Base-by-base conservation (phyloP, 2,797 vertebrate species). In the Anguilla obscura region DNA sequence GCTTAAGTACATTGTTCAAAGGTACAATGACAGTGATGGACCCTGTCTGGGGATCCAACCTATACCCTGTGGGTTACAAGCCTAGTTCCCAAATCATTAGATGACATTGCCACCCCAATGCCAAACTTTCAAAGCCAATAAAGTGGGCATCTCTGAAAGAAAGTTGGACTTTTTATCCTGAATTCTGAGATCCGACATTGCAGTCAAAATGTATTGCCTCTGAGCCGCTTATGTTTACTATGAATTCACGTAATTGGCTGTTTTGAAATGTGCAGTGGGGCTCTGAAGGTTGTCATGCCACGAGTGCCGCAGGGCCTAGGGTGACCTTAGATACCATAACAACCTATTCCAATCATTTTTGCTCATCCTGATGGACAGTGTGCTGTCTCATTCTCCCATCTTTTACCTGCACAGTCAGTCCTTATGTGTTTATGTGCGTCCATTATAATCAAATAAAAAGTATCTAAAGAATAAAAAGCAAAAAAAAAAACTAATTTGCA, bases 241-340 rank as follows among this genome's bases (percentile, higher is more conserved):
- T 88, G 69, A 91, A 89, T 90, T 89, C 89, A 91, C 88, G 90
- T 91, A 89, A 93, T 93, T 93, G 85, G 89, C 89, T 91, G 86
- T 92, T 91, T 92, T 90, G 91, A 92, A 90, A 92, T 90, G 89
- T 92, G 92, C 91, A 91, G 89, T 92, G 89, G 92, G 90, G 90
- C 88, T 79, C 83, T 85, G 30, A 69, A 79, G 69, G 90, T 90
- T 89, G 84, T 71, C 87, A 91, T 92, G 89, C 92, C 93, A 92
- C 89, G 86, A 87, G 89, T 89, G 94, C 95, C 93, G 83, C 90
- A 79, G 87, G 93, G 94, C 93, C 91, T 91, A 90, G 89, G 90
- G 92, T 95, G 95, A 96, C 94, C 94, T 96, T 96, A 95, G 92
- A 91, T 92, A 90, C 93, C 93, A 88, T 91, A 91, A 92, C 93